Evolutionary conservation across 1,140 invertebrate species (phyloP).

Genomic region (Globodera rostochiensis): DNA sequence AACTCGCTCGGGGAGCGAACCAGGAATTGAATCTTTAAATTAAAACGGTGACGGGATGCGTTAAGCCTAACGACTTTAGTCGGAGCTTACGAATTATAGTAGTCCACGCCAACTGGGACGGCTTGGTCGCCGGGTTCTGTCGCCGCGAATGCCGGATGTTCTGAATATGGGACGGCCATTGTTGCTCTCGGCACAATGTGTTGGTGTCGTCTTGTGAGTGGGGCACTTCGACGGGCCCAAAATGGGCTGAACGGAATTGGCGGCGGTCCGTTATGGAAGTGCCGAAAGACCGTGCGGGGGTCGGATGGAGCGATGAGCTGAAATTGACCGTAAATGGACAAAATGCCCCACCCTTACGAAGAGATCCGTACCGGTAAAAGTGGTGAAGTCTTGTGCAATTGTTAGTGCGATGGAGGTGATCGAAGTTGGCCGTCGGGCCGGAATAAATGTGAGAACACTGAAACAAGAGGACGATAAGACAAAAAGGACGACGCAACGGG

Average conservation of each 20-base stretch:
- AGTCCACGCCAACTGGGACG: constrained; percentile 7
- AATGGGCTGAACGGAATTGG: constrained; percentile 14
- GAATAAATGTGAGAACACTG: constrained; percentile 10
- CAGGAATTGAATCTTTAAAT: constrained; percentile 24
- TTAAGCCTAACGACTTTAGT: not conserved
- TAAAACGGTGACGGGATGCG: not conserved
- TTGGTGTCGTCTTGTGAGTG: constrained; percentile 9
- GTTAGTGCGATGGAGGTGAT: constrained; percentile 6
- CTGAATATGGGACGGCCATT: constrained; percentile 14
- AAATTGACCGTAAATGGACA: constrained; percentile 1
- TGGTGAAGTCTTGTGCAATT: not conserved
- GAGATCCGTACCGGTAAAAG: not conserved
- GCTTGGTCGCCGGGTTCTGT: not conserved
- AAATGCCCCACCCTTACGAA: not conserved
- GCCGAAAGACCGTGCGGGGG: not conserved
- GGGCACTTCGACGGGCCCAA: constrained; percentile 28
- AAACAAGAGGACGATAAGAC: constrained; percentile 6
- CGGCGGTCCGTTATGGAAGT: constrained; percentile 4
- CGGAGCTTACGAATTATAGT: constrained; percentile 19
- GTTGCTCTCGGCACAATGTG: constrained; percentile 1
- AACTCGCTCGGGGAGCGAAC: constrained; percentile 18
- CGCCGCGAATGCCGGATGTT: not conserved
- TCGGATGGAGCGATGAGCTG: not conserved
- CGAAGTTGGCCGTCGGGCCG: not conserved
- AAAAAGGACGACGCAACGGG: not conserved